Evolutionary conservation across 1,140 invertebrate genomes (phyloP), one percentile per base, ranked within the genome.

Genomic region (Nixonia krombeini): DNA sequence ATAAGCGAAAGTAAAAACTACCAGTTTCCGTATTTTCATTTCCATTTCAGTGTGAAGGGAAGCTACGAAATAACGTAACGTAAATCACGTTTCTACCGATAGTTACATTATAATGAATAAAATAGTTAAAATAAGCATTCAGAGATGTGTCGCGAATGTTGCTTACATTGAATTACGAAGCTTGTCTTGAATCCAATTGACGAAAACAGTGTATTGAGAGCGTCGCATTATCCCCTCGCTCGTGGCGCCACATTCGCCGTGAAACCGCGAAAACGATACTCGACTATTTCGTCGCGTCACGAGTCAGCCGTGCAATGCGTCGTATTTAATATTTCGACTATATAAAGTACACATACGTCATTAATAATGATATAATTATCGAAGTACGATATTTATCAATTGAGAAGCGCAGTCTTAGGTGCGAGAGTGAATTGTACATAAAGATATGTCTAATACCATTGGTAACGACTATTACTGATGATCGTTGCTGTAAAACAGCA

Each of bases 401-500:
- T 26, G 52, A 46, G 66, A 63, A 67, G 59, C 66, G 70, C 72
- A 73, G 72, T 68, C 79, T 76, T 70, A 77, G 65, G 68, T 58
- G 72, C 59, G 62, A 77, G 72, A 68, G 59, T 75, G 79, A 74
- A 62, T 64, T 82, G 80, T 82, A 81, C 58, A 82, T 82, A 81
- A 57, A 72, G 55, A 74, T 72, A 75, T 70, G 76, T 67, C 68
- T 80, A 75, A 73, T 72, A 66, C 68, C 65, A 79, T 70, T 76
- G 72, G 62, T 63, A 59, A 63, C 51, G 56, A 70, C 77, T 74
- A 80, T 73, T 75, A 78, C 45, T 70, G 68, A 70, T 63, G 63
- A 73, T 80, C 68, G 74, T 72, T 75, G 79, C 81, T 83, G 82
- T 78, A 45, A 80, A 80, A 81, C 82, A 82, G 81, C 80, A 81